Conservation (phyloP, 2,113 vertebrate genomes). For the Notechis scutatus region DNA sequence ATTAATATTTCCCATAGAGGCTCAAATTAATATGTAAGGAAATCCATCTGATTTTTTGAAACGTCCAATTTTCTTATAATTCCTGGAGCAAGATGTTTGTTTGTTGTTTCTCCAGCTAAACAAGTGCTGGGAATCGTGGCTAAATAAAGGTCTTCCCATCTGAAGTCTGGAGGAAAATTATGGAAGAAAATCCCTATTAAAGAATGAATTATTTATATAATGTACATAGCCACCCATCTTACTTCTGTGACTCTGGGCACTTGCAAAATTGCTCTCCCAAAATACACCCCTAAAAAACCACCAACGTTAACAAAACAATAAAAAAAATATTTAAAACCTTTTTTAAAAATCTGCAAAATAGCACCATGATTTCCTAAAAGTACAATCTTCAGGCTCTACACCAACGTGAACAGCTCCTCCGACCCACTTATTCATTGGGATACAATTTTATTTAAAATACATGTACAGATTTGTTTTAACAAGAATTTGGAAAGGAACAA, state of each 20-base stretch:
- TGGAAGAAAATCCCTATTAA: not conserved
- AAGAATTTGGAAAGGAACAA: not conserved
- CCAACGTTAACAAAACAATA: not conserved
- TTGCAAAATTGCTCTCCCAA: not conserved
- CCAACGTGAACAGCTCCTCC: not conserved
- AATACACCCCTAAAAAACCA: not conserved
- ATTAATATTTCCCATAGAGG: not conserved
- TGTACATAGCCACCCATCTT: not conserved
- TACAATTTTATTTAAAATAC: not conserved
- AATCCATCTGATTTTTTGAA: not conserved
- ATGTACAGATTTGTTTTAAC: not conserved
- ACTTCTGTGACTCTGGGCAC: not conserved
- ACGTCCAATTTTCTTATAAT: not conserved
- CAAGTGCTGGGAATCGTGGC: not conserved
- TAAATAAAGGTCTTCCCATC: not conserved
- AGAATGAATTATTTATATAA: not conserved
- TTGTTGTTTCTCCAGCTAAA: not conserved
- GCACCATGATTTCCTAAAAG: not conserved
- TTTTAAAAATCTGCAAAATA: not conserved
- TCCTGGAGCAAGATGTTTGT: not conserved
- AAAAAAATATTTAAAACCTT: not conserved
- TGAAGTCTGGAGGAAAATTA: not conserved
- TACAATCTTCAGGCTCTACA: not conserved
- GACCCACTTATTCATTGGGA: not conserved
- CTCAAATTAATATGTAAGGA: not conserved